Percentiles rank a stretch among this genome's conserved stretches.
phyloP scores from a whole-genome alignment of 37 sponge, comb jelly and placozoan genomes.

The Ephydatia muelleri region DNA sequence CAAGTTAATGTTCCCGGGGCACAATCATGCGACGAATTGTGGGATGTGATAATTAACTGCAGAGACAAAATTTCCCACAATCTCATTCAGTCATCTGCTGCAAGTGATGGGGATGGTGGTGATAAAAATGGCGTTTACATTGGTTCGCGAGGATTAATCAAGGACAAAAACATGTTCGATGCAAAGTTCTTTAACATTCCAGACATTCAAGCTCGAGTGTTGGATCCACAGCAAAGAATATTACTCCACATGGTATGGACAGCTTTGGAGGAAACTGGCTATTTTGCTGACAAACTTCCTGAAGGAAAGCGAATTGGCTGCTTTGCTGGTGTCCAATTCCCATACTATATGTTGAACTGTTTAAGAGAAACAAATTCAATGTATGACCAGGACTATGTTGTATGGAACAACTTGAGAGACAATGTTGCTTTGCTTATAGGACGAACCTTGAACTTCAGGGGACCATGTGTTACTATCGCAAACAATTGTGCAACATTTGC shows the following conservation, averaged over 20 bases:
- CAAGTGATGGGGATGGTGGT: background rate
- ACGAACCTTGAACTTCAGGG: background rate
- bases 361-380: background rate
- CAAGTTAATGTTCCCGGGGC: conserved; percentile 2
- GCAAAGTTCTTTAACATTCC: background rate
- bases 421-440: background rate
- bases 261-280: conserved; percentile 6
- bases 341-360: background rate
- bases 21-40: background rate
- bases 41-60: background rate
- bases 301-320: background rate
- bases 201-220: background rate
- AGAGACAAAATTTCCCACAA: background rate
- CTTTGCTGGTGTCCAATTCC: conserved; percentile 16
- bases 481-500: conserved; percentile 13
- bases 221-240: conserved; percentile 15
- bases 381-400: background rate
- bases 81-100: background rate
- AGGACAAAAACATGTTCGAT: background rate
- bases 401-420: background rate
- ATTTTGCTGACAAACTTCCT: background rate
- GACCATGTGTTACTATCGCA: background rate
- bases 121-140: background rate
- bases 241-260: conserved; percentile 7
- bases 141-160: conserved; percentile 1